These are phyloP conservation scores for Odocoileus hemionus DNA, from an alignment of 2,113 vertebrate species.

Conservation along the genomic window DNA sequence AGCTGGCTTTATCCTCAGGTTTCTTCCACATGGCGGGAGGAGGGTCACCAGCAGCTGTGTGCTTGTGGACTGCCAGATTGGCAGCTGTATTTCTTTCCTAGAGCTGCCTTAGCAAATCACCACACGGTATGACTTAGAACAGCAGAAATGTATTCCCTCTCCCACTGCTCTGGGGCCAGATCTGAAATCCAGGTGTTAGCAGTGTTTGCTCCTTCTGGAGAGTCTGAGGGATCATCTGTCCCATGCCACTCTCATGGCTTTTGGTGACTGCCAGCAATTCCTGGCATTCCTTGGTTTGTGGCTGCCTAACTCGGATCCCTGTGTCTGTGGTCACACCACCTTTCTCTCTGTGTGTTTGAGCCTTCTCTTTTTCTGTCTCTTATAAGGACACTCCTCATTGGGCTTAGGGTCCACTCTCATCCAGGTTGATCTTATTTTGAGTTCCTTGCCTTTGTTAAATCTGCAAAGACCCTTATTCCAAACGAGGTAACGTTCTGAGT, in stretches of 20 bases:
- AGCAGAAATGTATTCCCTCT: background rate
- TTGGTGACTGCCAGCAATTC: background rate
- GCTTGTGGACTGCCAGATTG: background rate
- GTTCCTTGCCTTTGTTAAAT: background rate
- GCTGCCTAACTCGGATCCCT: background rate
- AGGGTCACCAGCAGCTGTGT: background rate
- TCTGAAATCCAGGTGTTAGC: background rate
- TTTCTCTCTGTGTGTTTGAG: background rate
- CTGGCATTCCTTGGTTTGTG: background rate
- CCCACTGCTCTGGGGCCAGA: background rate
- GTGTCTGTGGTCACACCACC: background rate
- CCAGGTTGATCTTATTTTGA: background rate
- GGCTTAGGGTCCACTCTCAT: background rate
- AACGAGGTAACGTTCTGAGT: background rate
- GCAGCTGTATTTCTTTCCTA: background rate
- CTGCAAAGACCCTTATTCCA: background rate
- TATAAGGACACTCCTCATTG: background rate
- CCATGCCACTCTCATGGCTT: background rate
- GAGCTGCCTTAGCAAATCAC: background rate
- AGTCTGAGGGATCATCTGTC: background rate
- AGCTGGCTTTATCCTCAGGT: background rate
- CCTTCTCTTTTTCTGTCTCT: background rate
- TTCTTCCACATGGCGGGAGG: background rate
- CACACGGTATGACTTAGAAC: background rate
- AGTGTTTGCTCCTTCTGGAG: background rate